Evolutionary conservation across 37 sponge, comb jelly and placozoan species (phyloP), one percentile per base, ranked within the genome.

Genomic region (Theonella swinhoei): DNA sequence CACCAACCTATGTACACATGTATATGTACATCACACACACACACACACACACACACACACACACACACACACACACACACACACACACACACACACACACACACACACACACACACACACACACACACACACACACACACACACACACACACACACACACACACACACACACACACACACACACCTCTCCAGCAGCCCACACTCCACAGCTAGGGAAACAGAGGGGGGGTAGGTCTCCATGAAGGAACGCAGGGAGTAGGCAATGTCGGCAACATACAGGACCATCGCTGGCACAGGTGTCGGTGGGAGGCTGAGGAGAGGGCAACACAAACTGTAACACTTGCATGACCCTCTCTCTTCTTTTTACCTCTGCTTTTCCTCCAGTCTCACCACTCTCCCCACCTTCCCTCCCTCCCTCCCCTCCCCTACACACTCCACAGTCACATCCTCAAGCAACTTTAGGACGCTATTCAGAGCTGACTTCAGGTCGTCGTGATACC

Each of bases 401-500:
- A 17, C 14, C 54, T 47, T 47, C 54, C 54, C 54, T 75, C 36
- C 30, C 19, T 20, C 72, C 34, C 72, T 25, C 72, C 72, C 41
- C 17, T 35, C 19, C 39, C 39, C 72, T n/a, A 14, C 17, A 71
- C 72, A 71, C n/a, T 36, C 23, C n/a, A 36, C 72, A 5, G 72
- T 36, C 4, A 36, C 72, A 32, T 71, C n/a, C n/a, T 71, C 39
- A 32, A 71, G 72, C 4, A 82, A 28, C 62, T 72, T 36, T 26
- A 60, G 30, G n/a, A 79, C 33, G n/a, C 79, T 42, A 36, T 66
- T 30, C 41, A 84, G 43, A 39, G 65, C 33, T 24, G 54, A 20
- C 36, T 14, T 59, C 79, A 83, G 43, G 72, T 87, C 88, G 20
- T 84, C 60, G 63, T 26, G 23, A 61, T 92, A 95, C 72, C 74